These are phyloP conservation scores for Phocides pigmalion DNA, from an alignment of 1,140 invertebrate species.

Conservation along the genomic window DNA sequence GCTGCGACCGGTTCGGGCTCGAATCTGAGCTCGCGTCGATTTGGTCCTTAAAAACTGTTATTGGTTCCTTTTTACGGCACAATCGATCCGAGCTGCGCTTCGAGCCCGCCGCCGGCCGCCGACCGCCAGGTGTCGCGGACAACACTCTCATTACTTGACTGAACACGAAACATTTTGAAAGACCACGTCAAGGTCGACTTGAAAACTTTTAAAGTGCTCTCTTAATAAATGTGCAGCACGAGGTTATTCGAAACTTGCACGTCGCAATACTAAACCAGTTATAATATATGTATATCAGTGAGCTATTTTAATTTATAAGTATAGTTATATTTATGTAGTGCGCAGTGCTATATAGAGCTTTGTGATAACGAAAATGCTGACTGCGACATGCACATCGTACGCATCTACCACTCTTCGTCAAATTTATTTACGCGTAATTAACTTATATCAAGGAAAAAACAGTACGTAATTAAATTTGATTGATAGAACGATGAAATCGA, in stretches of 20 bases:
- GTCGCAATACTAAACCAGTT: constrained; percentile 21
- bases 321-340: not conserved
- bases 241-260: constrained; percentile 10
- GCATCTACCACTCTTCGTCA: constrained; percentile 9
- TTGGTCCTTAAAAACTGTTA: constrained; percentile 23
- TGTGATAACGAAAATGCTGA: not conserved
- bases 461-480: constrained; percentile 29
- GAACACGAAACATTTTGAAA: constrained; percentile 44
- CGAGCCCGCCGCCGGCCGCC: constrained; percentile 27
- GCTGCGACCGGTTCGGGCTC: constrained; percentile 36
- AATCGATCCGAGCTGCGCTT: constrained; percentile 13
- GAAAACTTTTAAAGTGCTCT: constrained; percentile 11
- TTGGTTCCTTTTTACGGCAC: constrained; percentile 19
- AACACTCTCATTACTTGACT: constrained; percentile 52
- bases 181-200: constrained; percentile 19
- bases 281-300: constrained; percentile 23
- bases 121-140: constrained; percentile 35
- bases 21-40: constrained; percentile 30
- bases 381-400: constrained; percentile 1
- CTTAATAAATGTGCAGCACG: constrained; percentile 14
- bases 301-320: constrained; percentile 20
- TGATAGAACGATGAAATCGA: constrained; percentile 14
- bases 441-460: not conserved
- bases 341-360: constrained; percentile 17
- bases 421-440: constrained; percentile 25